Percentiles rank a stretch among this genome's conserved stretches.
Conservation (phyloP, 2,888 invertebrate species). For the Tuberolachnus salignus region DNA sequence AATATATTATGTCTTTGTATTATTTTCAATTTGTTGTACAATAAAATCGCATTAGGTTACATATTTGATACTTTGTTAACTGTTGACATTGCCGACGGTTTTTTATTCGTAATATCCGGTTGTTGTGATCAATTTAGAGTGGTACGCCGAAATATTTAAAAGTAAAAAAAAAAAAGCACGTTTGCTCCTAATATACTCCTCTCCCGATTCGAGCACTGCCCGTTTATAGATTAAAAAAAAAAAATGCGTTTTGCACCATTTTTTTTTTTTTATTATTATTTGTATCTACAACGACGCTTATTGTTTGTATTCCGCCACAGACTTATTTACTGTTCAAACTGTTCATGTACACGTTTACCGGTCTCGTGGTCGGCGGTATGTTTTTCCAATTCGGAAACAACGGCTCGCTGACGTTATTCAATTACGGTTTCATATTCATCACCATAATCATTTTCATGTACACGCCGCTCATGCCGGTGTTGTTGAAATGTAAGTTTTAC, state of each 20-base stretch:
- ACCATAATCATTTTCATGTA: conserved; percentile 80
- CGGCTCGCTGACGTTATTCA: conserved; percentile 80
- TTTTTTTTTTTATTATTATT: no score
- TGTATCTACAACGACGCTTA: neutral
- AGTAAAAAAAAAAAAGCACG: no score
- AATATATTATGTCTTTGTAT: no score
- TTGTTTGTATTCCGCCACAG: conserved; percentile 64
- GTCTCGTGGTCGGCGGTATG: conserved; percentile 72
- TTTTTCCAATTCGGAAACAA: conserved; percentile 79
- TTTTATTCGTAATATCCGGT: no score
- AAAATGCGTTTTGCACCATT: neutral
- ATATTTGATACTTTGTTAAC: no score
- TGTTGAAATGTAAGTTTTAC: conserved; percentile 75
- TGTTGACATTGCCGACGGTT: no score
- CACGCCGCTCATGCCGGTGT: conserved; percentile 80
- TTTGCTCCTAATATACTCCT: no score
- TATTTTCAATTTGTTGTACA: no score
- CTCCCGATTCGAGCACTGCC: no score
- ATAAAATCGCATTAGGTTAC: no score
- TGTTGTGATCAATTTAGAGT: no score
- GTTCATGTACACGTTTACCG: conserved; percentile 72
- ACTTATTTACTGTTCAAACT: conserved; percentile 75
- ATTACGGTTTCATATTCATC: conserved; percentile 83
- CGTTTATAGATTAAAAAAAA: neutral
- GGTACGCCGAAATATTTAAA: no score